Conservation (phyloP, 2,888 invertebrate species). For the Helleia helle region DNA sequence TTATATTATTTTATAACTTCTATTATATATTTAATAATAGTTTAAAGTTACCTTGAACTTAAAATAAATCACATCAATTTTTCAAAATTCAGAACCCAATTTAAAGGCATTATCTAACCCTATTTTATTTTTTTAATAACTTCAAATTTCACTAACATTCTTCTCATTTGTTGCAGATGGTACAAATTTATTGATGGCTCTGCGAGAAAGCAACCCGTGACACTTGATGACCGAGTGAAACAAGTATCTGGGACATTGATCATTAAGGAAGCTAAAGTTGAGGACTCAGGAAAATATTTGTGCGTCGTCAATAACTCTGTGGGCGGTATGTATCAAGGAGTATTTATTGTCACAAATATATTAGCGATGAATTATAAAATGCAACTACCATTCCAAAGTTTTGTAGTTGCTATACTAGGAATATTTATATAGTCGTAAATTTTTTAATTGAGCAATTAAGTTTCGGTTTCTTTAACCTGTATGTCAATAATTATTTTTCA, state of each 20-base stretch:
- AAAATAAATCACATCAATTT: neutral
- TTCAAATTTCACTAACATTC: no score
- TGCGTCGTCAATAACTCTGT: conserved; percentile 97
- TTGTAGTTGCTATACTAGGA: no score
- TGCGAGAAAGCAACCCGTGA: conserved; percentile 89
- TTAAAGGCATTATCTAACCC: neutral
- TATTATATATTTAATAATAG: no score
- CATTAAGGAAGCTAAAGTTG: conserved; percentile 91
- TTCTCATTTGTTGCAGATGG: conserved; percentile 86
- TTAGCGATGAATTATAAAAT: no score
- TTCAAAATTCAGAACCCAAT: neutral
- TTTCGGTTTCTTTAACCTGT: no score
- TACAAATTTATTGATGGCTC: conserved; percentile 94
- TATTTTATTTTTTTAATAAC: no score
- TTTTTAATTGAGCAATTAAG: no score
- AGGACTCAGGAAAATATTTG: conserved; percentile 94
- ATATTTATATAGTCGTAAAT: no score
- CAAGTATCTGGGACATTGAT: conserved; percentile 96
- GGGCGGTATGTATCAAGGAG: conserved; percentile 80
- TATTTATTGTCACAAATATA: no score
- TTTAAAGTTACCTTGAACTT: neutral
- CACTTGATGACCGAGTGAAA: conserved; percentile 89
- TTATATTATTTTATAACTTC: no score
- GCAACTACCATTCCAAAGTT: no score
- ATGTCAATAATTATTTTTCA: no score